These are phyloP conservation scores for Illadopsis cleaveri DNA, from an alignment of 2,113 vertebrate genomes.

Conservation along the genomic window DNA sequence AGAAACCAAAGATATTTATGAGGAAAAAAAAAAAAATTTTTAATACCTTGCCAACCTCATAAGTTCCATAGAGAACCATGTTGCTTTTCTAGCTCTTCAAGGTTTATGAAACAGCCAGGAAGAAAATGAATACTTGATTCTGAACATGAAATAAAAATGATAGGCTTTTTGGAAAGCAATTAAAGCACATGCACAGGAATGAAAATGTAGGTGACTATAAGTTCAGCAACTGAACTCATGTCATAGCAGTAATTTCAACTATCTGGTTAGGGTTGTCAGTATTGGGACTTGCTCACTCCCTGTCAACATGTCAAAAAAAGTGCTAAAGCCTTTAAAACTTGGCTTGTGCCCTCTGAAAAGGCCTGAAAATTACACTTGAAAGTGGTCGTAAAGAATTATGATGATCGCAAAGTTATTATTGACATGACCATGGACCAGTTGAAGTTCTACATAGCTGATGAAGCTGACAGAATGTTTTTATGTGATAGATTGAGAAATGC, in stretches of 20 bases:
- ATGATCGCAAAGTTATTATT: neutral
- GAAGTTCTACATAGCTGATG: neutral
- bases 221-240: neutral
- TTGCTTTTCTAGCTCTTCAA: neutral
- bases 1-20: neutral
- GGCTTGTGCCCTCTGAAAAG: neutral
- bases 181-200: neutral
- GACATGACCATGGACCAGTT: neutral
- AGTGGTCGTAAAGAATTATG: neutral
- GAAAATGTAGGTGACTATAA: neutral
- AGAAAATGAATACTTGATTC: neutral
- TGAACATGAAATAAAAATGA: neutral
- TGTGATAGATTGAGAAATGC: neutral
- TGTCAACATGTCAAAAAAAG: neutral
- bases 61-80: neutral
- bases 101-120: neutral
- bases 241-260: neutral
- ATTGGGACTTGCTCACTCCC: neutral
- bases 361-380: neutral
- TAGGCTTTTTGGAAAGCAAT: neutral
- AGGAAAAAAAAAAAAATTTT: no score
- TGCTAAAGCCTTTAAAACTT: neutral
- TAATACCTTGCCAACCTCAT: rapidly evolving
- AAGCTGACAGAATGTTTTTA: neutral
- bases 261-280: neutral